Evolutionary conservation across 1,140 invertebrate species (phyloP), one percentile per base, ranked within the genome.

Genomic region (Eumaeus atala): DNA sequence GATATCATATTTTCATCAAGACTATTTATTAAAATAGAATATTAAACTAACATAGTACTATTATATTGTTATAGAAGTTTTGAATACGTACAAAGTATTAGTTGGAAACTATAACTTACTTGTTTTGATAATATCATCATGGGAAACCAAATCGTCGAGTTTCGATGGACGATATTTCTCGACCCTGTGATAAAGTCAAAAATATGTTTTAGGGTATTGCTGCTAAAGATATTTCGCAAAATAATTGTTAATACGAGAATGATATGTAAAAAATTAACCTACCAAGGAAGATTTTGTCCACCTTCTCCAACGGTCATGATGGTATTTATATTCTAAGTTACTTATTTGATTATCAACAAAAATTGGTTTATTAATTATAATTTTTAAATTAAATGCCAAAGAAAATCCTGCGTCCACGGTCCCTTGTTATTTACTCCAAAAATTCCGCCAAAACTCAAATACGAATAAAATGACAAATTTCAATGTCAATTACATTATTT

Each of bases 111-210:
- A 58, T 49, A 37, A 88, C 91, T 92, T 91, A 99, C 98, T 97
- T 74, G 98, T 99, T 75, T 91, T 92, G 57, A 99, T 94, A 54
- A 99, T 99, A 85, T 99, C 97, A 87, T 97, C 94, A 74, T 99
- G 98, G 3, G 98, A 98, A 62, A 99, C 96, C 4, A 99, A 89
- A 72, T 99, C 97, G 67, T 96, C 92, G 58, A 99, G 88, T 49
- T 91, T 93, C 40, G 90, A 92, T 11, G 98, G 98, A 9, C 98
- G 92, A 88, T 99, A 99, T 86, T 99, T 99, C 88, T 99, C 98
- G 14, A 99, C 97, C 98, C 97, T 96, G 68, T 62, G 89, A 89
- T 49, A n/a, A n/a, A n/a, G 10, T 6, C 16, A 28, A 57, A 21
- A 17, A 38, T 28, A 51, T 36, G 47, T 37, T 40, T 28, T 17